Evolutionary conservation across 1,140 invertebrate species (phyloP).

Genomic region (Phenacoccus solenopsis): DNA sequence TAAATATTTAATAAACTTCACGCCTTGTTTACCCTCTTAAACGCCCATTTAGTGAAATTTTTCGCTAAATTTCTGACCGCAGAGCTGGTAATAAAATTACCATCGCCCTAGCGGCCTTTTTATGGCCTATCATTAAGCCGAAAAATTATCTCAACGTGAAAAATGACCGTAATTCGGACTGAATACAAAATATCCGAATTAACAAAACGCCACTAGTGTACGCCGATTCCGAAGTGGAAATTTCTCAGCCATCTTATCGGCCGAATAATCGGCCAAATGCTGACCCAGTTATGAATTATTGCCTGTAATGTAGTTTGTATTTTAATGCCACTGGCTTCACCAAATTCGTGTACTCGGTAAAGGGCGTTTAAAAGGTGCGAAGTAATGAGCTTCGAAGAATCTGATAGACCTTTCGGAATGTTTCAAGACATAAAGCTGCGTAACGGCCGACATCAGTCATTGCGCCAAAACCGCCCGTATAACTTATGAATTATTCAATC

Average conservation of each 20-base stretch:
- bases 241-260: neutral
- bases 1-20: too few species aligned
- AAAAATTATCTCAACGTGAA: neutral
- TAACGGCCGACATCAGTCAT: neutral
- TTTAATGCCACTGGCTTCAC: too few species aligned
- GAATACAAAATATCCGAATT: slow-evolving; percentile 3
- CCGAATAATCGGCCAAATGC: neutral
- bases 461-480: neutral
- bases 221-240: neutral
- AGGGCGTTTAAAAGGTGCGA: too few species aligned
- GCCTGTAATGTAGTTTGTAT: too few species aligned
- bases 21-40: too few species aligned
- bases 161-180: neutral
- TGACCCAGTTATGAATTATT: too few species aligned
- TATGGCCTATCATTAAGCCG: neutral
- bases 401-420: too few species aligned
- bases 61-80: neutral
- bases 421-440: neutral
- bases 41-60: too few species aligned
- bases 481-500: neutral
- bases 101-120: neutral
- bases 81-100: neutral
- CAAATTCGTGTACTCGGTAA: too few species aligned
- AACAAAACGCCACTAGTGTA: neutral
- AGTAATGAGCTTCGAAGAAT: too few species aligned